Conservation (phyloP, 2,888 invertebrate species). For the Ethmia dodecea region DNA sequence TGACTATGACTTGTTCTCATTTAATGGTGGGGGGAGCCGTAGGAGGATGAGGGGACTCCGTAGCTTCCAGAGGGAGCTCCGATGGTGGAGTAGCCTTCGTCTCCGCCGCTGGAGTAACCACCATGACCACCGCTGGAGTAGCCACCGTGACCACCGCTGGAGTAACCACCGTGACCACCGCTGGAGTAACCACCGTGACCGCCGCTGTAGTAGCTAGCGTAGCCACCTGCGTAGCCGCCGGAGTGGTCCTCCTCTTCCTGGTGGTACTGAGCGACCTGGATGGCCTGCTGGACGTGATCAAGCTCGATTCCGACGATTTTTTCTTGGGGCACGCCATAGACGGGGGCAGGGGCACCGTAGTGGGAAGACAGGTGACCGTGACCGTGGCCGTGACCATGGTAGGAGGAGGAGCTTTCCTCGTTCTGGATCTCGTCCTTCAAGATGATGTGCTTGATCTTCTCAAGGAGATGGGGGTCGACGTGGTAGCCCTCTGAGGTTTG, state of each 20-base stretch:
- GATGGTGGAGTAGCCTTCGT: conserved; percentile 20
- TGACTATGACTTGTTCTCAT: conserved; percentile 50
- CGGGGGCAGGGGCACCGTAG: conserved; percentile 83
- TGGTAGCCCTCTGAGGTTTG: conserved; percentile 89
- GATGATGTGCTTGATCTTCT: conserved; percentile 90
- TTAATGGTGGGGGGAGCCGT: conserved; percentile 66
- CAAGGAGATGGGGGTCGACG: conserved; percentile 87
- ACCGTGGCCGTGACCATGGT: conserved; percentile 57
- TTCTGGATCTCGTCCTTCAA: conserved; percentile 85
- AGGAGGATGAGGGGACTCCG: conserved; percentile 40
- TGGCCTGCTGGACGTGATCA: conserved; percentile 90
- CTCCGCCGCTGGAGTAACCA: conserved; percentile 54
- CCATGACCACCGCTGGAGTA: conserved; percentile 21
- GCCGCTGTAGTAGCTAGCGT: conserved; percentile 36
- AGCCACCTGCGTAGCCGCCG: conserved; percentile 31
- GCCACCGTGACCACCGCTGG: conserved; percentile 57
- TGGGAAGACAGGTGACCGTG: conserved; percentile 80
- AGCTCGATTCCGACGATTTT: conserved; percentile 90
- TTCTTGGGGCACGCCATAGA: conserved; percentile 81
- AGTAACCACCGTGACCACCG: conserved; percentile 40
- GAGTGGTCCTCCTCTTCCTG: conserved; percentile 80
- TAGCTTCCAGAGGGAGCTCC: conserved; percentile 47
- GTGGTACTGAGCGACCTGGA: conserved; percentile 92
- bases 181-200: conserved; percentile 27
- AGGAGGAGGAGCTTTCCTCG: conserved; percentile 71